These are phyloP conservation scores for Hymenopus coronatus DNA, from an alignment of 2,888 invertebrate genomes.

Conservation along the genomic window DNA sequence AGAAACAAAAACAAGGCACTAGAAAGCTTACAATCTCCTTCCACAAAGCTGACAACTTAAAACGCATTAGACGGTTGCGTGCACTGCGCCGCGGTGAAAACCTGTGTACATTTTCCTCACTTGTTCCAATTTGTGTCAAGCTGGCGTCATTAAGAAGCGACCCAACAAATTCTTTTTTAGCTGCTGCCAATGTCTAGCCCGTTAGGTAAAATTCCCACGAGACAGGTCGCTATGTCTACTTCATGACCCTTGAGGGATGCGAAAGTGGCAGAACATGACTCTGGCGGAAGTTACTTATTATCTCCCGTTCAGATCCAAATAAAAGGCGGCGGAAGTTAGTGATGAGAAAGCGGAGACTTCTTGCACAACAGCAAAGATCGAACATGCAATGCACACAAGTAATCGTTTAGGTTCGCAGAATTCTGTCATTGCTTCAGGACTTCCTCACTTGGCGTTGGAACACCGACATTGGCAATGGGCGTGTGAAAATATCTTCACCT, in stretches of 20 bases:
- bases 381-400: not conserved
- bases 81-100: not conserved
- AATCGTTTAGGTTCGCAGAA: not conserved
- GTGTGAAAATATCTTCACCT: no score
- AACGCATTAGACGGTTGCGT: not conserved
- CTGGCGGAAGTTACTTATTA: conserved; percentile 2
- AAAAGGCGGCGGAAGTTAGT: not conserved
- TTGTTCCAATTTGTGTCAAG: not conserved
- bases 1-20: not conserved
- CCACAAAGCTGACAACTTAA: not conserved
- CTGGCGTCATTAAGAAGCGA: not conserved
- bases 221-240: not conserved
- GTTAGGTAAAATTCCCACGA: not conserved
- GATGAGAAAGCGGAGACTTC: not conserved
- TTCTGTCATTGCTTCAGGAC: not conserved
- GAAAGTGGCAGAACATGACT: not conserved
- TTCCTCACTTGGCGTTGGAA: no score
- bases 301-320: not conserved
- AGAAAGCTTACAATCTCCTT: not conserved
- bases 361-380: not conserved
- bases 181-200: not conserved
- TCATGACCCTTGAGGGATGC: not conserved
- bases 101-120: not conserved
- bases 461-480: no score
- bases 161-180: not conserved